These are phyloP conservation scores for Coecobrya sp. DNA, from an alignment of 2,888 invertebrate species.

Conservation along the genomic window DNA sequence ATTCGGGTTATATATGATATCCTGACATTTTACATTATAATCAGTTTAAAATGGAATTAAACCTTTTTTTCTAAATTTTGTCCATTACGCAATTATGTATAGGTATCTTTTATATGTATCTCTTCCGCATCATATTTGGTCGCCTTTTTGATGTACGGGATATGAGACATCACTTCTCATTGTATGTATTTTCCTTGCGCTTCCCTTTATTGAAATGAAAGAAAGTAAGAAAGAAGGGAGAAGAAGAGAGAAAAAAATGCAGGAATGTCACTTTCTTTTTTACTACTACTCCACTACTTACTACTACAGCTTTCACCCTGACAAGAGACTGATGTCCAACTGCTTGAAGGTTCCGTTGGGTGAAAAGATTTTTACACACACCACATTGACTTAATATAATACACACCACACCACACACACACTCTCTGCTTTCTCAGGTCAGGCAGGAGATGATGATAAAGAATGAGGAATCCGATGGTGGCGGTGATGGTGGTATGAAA, in stretches of 20 bases:
- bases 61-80: too few relatives aligned
- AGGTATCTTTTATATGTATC: neutral
- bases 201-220: conserved; percentile 52
- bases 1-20: too few relatives aligned
- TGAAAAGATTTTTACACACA: conserved; percentile 68
- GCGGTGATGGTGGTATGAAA: conserved; percentile 32
- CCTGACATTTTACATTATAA: too few relatives aligned
- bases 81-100: too few relatives aligned
- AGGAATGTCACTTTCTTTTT: conserved; percentile 61
- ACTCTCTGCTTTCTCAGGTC: conserved; percentile 26
- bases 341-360: conserved; percentile 58
- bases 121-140: neutral
- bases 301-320: conserved; percentile 43
- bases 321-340: conserved; percentile 67
- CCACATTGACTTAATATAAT: neutral
- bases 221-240: neutral
- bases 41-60: too few relatives aligned
- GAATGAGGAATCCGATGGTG: conserved; percentile 20
- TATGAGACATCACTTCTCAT: neutral
- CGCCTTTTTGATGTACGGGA: neutral
- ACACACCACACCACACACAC: neutral
- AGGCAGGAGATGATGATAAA: neutral
- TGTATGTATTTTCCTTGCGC: conserved; percentile 7
- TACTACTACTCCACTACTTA: conserved; percentile 23
- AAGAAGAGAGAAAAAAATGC: conserved; percentile 44